Conservation (phyloP, 2,797 vertebrate genomes). For the Sternarchorhynchus goeldii region DNA sequence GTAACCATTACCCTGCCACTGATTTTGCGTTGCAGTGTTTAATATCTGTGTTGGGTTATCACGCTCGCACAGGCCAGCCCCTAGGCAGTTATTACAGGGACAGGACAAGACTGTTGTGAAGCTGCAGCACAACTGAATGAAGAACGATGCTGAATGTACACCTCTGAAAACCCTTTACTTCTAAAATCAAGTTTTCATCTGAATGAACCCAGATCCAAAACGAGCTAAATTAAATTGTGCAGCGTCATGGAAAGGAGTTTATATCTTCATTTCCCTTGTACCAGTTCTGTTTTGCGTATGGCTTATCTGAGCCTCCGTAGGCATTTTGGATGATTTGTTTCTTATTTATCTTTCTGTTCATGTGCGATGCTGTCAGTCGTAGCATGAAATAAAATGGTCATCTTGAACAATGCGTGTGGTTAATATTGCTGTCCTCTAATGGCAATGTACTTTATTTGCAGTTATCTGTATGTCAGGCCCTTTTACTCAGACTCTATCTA, state of each 20-base stretch:
- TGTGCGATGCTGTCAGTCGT: slow-evolving; percentile 61
- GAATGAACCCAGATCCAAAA: slow-evolving; percentile 16
- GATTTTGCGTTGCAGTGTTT: slow-evolving; percentile 30
- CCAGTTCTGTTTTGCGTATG: slow-evolving; percentile 35
- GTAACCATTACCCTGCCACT: slow-evolving; percentile 16
- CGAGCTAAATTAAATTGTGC: slow-evolving; percentile 40
- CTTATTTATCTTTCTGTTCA: slow-evolving; percentile 33
- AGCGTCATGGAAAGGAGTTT: slow-evolving; percentile 19
- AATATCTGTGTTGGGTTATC: slow-evolving; percentile 13
- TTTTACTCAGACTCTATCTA: too few relatives aligned
- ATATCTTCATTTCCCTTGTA: slow-evolving; percentile 32
- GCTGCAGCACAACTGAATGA: not conserved
- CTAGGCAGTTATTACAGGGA: not conserved
- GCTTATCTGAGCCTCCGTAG: slow-evolving; percentile 43
- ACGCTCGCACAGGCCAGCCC: not conserved
- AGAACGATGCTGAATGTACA: slow-evolving; percentile 69
- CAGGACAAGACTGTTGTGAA: slow-evolving; percentile 20
- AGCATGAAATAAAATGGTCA: slow-evolving; percentile 77
- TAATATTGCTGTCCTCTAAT: slow-evolving; percentile 4
- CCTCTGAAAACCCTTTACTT: slow-evolving; percentile 39
- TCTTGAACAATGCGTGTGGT: slow-evolving; percentile 48
- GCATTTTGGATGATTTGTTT: slow-evolving; percentile 59
- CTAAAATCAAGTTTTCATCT: slow-evolving; percentile 39
- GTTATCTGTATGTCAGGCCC: too few relatives aligned
- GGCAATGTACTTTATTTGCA: too few relatives aligned